Conservation (phyloP, 2,888 invertebrate genomes). For the Priocnemis perturbator region DNA sequence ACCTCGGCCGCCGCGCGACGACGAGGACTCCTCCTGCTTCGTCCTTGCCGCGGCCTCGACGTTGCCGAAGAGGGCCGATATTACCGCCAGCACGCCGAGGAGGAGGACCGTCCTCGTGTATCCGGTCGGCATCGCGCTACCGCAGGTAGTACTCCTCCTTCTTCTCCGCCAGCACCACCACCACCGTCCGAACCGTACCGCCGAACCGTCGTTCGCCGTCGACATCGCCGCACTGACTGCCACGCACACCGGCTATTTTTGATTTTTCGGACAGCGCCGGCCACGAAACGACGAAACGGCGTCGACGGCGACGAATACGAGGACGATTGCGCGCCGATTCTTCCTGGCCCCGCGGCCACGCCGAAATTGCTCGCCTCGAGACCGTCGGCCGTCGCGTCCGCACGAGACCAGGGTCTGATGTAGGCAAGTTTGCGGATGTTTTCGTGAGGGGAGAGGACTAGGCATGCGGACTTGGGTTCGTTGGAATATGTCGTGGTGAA, state of each 20-base stretch:
- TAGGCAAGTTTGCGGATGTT: too few species aligned
- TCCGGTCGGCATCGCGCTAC: slow-evolving; percentile 42
- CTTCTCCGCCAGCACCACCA: slow-evolving; percentile 69
- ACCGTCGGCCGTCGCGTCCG: too few species aligned
- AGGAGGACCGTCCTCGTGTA: slow-evolving; percentile 47
- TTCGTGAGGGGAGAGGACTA: too few species aligned
- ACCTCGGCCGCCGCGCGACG: slow-evolving; percentile 20
- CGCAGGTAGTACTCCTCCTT: slow-evolving; percentile 61
- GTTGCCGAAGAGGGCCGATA: slow-evolving; percentile 41
- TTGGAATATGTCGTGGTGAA: too few species aligned
- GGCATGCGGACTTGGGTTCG: too few species aligned
- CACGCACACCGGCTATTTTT: slow-evolving; percentile 69
- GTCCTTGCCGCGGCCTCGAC: slow-evolving; percentile 48
- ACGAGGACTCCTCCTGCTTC: slow-evolving; percentile 45
- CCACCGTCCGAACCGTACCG: slow-evolving; percentile 71
- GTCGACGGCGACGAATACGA: too few species aligned
- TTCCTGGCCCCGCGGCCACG: too few species aligned
- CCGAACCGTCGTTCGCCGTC: slow-evolving; percentile 75
- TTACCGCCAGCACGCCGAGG: slow-evolving; percentile 43
- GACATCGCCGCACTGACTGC: slow-evolving; percentile 76
- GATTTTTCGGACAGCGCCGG: slow-evolving; percentile 64
- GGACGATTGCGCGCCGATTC: too few species aligned
- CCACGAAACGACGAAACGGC: too few species aligned
- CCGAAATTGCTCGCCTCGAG: too few species aligned
- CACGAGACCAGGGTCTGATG: too few species aligned